Evolutionary conservation across 2,113 vertebrate species (phyloP), one percentile per base, ranked within the genome.

Genomic region (Phylloscopus trochilus): DNA sequence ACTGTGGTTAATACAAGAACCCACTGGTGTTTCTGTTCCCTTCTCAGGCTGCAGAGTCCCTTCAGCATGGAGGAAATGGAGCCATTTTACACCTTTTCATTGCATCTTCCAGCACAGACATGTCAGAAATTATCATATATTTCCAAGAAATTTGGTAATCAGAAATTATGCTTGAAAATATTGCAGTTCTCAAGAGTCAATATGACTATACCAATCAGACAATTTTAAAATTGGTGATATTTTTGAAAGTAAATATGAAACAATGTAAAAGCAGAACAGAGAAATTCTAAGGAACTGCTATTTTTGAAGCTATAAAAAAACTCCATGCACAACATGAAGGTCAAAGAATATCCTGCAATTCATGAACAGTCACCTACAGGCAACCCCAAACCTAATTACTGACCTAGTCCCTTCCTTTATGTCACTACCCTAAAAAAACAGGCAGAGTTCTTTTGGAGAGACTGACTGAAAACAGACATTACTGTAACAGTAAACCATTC

Each of bases 261-360:
- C 18, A 74, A 67, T 6, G 12, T 37, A 26, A 49, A 75, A 80
- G 62, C 2, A 66, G 58, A 72, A 80, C 10, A 30, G 10, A 81
- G 31, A 60, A 44, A 83, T 66, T 74, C 44, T 22, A 60, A 69
- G 31, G 30, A 68, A 53, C 20, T 66, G 6, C 44, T 91, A 47
- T 73, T 86, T 90, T 82, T 72, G 10, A 88, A 70, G 14, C n/a
- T 30, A 59, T 69, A 66, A 83, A 83, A 81, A 60, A 47, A 28
- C 22, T 35, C 39, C 22, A 62, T 22, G 37, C 14, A 63, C 15
- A 68, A 89, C 43, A 58, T 17, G 18, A 87, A 91, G 60, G 52
- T 90, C 87, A 93, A 87, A 95, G 70, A 79, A 79, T 60, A 94
- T 94, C 79, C 92, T 94, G 77, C 41, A 87, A 69, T 95, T 96